A percentile compares a stretch with the other conserved stretches of the same genome.
Evolutionary conservation across 2,113 vertebrate species (phyloP).

Genomic region (Thinocorus orbignyianus): DNA sequence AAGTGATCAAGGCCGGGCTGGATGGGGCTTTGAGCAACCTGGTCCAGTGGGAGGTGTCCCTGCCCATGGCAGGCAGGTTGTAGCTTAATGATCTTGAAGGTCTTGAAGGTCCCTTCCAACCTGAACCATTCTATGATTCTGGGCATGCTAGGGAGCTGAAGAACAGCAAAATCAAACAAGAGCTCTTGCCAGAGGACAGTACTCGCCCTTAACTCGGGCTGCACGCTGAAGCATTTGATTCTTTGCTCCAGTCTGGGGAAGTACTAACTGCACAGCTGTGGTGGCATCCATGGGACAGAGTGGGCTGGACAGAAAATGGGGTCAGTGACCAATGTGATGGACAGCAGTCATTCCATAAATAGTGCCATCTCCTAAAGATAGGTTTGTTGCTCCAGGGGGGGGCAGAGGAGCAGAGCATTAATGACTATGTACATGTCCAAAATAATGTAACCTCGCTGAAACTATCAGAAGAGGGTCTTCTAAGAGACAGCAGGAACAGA

Average conservation of each 20-base stretch:
- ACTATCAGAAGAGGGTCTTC: background rate
- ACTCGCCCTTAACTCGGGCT: accelerated
- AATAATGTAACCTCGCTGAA: background rate
- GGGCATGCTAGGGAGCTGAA: background rate
- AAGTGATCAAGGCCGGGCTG: no score
- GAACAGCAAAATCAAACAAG: background rate
- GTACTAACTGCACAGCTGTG: background rate
- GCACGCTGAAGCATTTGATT: accelerated
- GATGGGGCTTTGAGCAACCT: no score
- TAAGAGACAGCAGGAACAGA: background rate
- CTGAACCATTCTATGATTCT: no score
- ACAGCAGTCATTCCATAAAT: background rate
- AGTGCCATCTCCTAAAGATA: background rate
- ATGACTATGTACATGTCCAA: background rate
- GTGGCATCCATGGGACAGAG: background rate
- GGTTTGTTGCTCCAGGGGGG: background rate
- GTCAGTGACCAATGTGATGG: no score
- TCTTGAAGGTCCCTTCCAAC: no score
- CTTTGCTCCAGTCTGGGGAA: background rate
- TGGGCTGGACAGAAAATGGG: background rate
- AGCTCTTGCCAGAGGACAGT: background rate
- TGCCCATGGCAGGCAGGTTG: no score
- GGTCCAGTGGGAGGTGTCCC: no score
- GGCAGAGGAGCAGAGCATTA: background rate
- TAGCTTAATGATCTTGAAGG: no score